phyloP scores from a whole-genome alignment of 2,113 vertebrate species.

The Salminus brasiliensis region DNA sequence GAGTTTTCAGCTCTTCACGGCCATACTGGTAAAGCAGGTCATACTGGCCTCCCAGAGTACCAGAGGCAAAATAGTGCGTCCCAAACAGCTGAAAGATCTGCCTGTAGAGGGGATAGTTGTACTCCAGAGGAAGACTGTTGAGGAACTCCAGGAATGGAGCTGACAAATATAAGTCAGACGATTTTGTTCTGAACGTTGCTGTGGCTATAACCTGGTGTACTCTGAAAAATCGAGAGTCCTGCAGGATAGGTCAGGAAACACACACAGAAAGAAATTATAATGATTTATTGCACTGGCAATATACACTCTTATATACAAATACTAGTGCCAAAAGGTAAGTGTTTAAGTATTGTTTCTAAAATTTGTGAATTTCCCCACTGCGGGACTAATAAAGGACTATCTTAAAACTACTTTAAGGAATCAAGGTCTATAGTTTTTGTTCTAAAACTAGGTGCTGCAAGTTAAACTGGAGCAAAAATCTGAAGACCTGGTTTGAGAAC shows the following conservation, averaged over 20 bases:
- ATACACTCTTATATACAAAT: too few species aligned
- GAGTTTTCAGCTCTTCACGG: conserved; percentile 79
- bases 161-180: conserved; percentile 81
- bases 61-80: conserved; percentile 89
- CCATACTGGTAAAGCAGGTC: conserved; percentile 92
- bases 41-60: conserved; percentile 86
- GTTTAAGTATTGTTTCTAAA: too few species aligned
- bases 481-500: too few species aligned
- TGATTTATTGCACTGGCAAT: too few species aligned
- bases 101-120: conserved; percentile 89
- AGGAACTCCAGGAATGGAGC: conserved; percentile 84
- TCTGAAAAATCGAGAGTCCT: conserved; percentile 88
- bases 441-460: too few species aligned
- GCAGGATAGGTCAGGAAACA: conserved; percentile 25
- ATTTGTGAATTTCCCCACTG: too few species aligned
- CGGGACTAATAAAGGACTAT: too few species aligned
- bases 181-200: conserved; percentile 83
- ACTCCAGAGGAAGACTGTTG: conserved; percentile 85
- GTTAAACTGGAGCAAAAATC: too few species aligned
- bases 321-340: too few species aligned
- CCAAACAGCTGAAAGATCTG: conserved; percentile 90
- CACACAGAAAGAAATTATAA: neutral
- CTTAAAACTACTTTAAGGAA: too few species aligned
- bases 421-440: too few species aligned
- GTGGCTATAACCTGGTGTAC: conserved; percentile 86